Base-by-base conservation (phyloP, 1,140 invertebrate genomes). In the Hypothenemus hampei region DNA sequence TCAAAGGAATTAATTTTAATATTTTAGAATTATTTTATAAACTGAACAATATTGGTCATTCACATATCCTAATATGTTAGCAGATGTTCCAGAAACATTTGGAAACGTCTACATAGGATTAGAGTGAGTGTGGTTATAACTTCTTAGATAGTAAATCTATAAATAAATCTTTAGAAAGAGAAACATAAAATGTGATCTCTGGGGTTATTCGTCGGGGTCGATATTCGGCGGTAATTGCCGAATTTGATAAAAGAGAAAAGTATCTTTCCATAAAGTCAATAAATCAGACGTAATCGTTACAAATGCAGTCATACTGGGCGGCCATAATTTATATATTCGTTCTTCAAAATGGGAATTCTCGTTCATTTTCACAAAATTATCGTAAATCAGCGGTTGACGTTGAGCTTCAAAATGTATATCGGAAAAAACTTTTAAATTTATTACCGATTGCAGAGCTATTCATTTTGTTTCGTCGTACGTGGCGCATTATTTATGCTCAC, bases 331-430 rank as follows among this genome's bases (percentile, higher is more conserved):
- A 57, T 57, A 65, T 60, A 63, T 65, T 69, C 66, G 67, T 69
- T 68, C 67, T 68, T 68, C 66, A 67, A 68, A 69, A 69, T 67
- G 66, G 67, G 67, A 66, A 65, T 65, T 67, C 59, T 65, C 65
- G 66, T 69, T 69, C 68, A 69, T 69, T 69, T 68, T 69, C 68
- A 68, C 68, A 66, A 69, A 69, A 69, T 69, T 69, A 68, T 62
- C 68, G 68, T 69, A 69, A 69, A 69, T 69, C 68, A 69, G 64
- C 59, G 63, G 22, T 59, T 62, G 68, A 68, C 67, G 63, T 58
- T 63, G 63, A 68, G 66, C 68, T 69, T 67, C 65, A 67, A 67
- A 67, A 63, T 64, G 62, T 64, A 64, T 59, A 62, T 61, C 59
- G 51, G 58, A 62, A 65, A 64, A 65, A 65, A 65, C 49, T 65